These are phyloP conservation scores for Catharus ustulatus DNA, from an alignment of 2,797 vertebrate species.

Conservation along the genomic window DNA sequence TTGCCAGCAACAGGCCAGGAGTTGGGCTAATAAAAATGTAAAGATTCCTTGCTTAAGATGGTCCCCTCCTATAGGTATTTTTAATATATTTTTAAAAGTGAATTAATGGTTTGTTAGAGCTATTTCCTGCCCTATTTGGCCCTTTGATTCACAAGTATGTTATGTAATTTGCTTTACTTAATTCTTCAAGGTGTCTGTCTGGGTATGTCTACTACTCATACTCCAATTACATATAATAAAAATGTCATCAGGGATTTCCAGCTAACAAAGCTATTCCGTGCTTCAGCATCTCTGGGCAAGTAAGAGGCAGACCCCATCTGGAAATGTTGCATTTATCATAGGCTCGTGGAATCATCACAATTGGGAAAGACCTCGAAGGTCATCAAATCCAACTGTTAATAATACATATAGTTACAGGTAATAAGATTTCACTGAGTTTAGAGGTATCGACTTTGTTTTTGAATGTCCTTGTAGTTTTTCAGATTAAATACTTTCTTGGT, in stretches of 20 bases:
- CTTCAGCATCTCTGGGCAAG: not conserved
- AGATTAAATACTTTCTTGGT: not conserved
- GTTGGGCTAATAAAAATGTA: not conserved
- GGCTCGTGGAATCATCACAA: not conserved
- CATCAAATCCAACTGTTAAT: not conserved
- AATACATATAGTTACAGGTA: not conserved
- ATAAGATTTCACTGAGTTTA: not conserved
- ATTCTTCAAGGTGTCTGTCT: not conserved
- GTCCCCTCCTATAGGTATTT: not conserved
- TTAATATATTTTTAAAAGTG: not conserved
- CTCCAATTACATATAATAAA: not conserved
- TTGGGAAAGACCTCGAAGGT: not conserved
- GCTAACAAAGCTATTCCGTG: accelerated
- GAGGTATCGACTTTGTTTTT: not conserved
- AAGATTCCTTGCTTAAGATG: not conserved
- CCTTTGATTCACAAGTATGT: not conserved
- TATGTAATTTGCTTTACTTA: not conserved
- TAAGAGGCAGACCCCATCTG: not conserved
- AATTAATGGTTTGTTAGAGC: not conserved
- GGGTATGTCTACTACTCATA: not conserved
- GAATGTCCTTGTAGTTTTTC: not conserved
- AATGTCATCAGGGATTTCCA: not conserved
- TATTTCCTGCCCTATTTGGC: not conserved
- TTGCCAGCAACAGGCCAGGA: not conserved
- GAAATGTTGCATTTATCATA: not conserved